Conservation (phyloP, 2,113 vertebrate genomes). For the Lynx canadensis region DNA sequence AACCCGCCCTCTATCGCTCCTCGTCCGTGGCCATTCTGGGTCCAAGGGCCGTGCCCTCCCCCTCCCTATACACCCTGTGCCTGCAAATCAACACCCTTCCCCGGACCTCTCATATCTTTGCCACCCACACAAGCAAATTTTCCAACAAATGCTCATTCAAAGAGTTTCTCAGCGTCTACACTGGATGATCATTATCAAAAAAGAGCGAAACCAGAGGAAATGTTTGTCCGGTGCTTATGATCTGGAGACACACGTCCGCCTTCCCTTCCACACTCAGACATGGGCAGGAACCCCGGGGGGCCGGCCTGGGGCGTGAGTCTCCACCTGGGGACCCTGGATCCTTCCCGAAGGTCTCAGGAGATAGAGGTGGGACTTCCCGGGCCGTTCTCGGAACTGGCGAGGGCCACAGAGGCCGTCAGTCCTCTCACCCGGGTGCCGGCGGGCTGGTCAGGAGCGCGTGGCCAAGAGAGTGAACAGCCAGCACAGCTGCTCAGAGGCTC, state of each 20-base stretch:
- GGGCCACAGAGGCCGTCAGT: neutral
- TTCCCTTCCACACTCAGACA: neutral
- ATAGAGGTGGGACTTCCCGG: neutral
- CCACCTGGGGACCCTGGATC: neutral
- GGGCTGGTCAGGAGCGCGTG: neutral
- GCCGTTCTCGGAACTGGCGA: neutral
- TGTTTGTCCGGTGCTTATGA: accelerated
- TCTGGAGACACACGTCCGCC: neutral
- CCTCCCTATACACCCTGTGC: neutral
- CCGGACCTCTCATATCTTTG: neutral
- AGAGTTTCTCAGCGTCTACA: slow-evolving; percentile 57
- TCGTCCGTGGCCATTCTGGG: neutral
- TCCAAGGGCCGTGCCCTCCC: neutral
- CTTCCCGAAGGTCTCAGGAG: neutral
- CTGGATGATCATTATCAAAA: slow-evolving; percentile 19
- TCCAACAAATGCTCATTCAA: slow-evolving; percentile 61
- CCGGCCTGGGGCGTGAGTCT: neutral
- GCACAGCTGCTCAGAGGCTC: neutral
- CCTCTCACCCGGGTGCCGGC: accelerated
- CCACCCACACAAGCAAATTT: slow-evolving; percentile 66
- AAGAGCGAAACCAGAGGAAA: neutral
- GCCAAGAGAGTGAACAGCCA: neutral
- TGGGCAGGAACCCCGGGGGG: neutral
- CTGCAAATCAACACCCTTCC: neutral
- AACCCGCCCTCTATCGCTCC: accelerated